Evolutionary conservation across 1,140 invertebrate genomes (phyloP), one percentile per base, ranked within the genome.

Genomic region (Zophobas atratus): DNA sequence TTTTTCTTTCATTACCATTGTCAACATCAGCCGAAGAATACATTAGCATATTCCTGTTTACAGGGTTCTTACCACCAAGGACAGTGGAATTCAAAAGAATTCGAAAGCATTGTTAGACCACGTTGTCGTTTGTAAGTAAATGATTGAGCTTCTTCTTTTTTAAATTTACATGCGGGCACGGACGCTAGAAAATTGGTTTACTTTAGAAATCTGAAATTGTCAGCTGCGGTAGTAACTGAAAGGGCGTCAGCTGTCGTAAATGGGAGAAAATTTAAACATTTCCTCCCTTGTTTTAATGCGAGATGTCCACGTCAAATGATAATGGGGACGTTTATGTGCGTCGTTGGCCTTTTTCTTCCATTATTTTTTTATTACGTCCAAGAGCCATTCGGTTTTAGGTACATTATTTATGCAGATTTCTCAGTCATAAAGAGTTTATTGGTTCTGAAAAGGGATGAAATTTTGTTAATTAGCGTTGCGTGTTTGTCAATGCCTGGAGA

Each of bases 371-470:
- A 43, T 41, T 67, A 67, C 33, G 60, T 67, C 33, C 3, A 39
- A 39, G 39, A 63, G 43, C 60, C 43, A 67, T 43, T 67, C 43
- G 60, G 60, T 39, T 67, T 67, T 67, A 63, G 6, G 8, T 36
- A 63, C 57, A 63, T 63, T 36, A 36, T 67, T 67, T 67, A 67
- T 70, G 63, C 63, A 67, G 57, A 76, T 49, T 76, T 70, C 38
- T 56, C 46, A 70, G 63, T 70, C 60, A 43, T 76, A 67, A 70
- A 76, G 38, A 32, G 34, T 35, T 76, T 76, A 76, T 76, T 70
- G 60, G 75, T 70, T 76, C 70, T 76, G 53, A 63, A 76, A 55
- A 76, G 75, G 75, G 57, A 76, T 76, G 63, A 76, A 76, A 76
- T 76, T 73, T 73, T 32, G 48, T 73, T 73, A 73, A 73, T 73